phyloP scores from a whole-genome alignment of 1,140 invertebrate species.

The Drosophila lacteicornis region DNA sequence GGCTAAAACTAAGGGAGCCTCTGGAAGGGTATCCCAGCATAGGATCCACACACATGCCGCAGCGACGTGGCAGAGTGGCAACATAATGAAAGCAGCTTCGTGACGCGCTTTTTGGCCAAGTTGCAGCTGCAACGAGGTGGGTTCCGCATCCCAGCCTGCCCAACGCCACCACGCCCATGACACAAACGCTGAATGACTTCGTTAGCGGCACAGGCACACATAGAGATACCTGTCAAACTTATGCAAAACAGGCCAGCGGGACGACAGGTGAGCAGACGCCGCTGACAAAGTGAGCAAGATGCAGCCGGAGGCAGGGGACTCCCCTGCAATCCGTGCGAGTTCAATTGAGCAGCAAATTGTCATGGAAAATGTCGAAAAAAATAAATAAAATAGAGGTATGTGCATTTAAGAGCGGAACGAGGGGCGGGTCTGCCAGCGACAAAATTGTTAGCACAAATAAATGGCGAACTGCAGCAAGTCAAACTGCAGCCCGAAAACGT shows the following conservation, averaged over 20 bases:
- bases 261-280: slow-evolving; percentile 31
- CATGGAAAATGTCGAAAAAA: slow-evolving; percentile 44
- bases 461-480: slow-evolving; percentile 59
- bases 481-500: slow-evolving; percentile 72
- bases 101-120: slow-evolving; percentile 43
- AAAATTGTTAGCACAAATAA: slow-evolving; percentile 78
- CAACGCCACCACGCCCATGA: slow-evolving; percentile 21
- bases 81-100: slow-evolving; percentile 71
- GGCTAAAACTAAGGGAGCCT: neutral
- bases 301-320: slow-evolving; percentile 3
- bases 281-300: slow-evolving; percentile 33
- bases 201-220: slow-evolving; percentile 58
- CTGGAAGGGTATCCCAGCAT: neutral
- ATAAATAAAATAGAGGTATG: neutral
- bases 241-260: slow-evolving; percentile 64
- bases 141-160: slow-evolving; percentile 19
- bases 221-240: slow-evolving; percentile 66
- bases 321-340: slow-evolving; percentile 54
- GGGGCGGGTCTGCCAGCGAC: slow-evolving; percentile 12
- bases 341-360: slow-evolving; percentile 81
- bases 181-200: slow-evolving; percentile 76
- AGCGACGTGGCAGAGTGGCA: slow-evolving; percentile 40
- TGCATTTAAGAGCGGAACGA: neutral
- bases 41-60: slow-evolving; percentile 21
- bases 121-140: slow-evolving; percentile 41